Conservation (phyloP, 23 tunicate genomes). For the Styela clava region DNA sequence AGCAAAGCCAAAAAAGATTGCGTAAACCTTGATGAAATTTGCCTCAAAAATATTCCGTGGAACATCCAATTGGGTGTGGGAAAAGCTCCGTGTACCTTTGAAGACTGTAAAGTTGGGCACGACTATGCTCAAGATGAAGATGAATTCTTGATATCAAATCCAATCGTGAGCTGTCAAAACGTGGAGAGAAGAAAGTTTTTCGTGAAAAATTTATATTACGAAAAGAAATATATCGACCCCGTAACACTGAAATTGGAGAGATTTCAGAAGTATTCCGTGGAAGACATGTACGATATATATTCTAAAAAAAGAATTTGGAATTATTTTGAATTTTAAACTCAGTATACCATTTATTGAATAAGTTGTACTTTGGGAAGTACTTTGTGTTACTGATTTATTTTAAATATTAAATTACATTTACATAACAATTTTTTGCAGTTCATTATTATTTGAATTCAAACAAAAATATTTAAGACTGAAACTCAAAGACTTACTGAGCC, state of each 20-base stretch:
- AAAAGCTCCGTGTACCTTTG: not conserved
- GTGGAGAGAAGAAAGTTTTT: not conserved
- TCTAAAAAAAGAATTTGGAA: conserved; percentile 1
- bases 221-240: conserved; percentile 11
- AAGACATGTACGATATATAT: conserved; percentile 15
- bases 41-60: not conserved
- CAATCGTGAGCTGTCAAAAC: too few species aligned
- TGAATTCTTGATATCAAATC: too few species aligned
- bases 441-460: too few species aligned
- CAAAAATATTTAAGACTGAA: too few species aligned
- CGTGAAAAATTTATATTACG: conserved; percentile 12
- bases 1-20: not conserved
- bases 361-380: too few species aligned
- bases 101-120: not conserved
- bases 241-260: not conserved
- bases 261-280: not conserved
- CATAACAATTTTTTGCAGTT: too few species aligned
- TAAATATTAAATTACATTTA: too few species aligned
- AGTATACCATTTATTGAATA: too few species aligned
- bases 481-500: too few species aligned
- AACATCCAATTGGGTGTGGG: not conserved
- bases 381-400: too few species aligned
- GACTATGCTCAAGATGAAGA: conserved; percentile 9
- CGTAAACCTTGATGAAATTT: not conserved
- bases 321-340: not conserved